Conservation (phyloP, 2,113 vertebrate genomes). For the Sinosuthora webbiana region DNA sequence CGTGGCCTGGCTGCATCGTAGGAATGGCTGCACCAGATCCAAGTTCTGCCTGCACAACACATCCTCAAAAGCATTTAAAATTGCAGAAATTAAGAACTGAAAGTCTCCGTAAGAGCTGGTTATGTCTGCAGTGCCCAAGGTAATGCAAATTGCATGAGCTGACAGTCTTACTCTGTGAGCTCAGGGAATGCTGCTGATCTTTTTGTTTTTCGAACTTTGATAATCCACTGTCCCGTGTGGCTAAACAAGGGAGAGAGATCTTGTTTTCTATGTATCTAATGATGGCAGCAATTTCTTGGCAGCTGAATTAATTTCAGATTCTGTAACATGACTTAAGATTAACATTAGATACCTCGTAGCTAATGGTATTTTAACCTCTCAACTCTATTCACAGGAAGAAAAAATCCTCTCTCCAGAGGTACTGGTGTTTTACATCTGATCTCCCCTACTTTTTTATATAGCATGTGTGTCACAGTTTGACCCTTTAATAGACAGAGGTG, state of each 20-base stretch:
- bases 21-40: fast-evolving
- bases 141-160: conserved; percentile 14
- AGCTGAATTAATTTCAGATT: background rate
- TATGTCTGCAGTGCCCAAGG: background rate
- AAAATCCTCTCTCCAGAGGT: background rate
- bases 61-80: background rate
- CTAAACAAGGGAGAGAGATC: background rate
- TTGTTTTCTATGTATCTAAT: background rate
- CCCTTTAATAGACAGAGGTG: background rate
- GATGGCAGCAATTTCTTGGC: background rate
- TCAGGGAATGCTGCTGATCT: background rate
- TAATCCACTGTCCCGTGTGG: background rate
- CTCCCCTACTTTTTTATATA: background rate
- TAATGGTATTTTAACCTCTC: background rate
- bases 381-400: background rate
- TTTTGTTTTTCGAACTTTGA: background rate
- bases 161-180: background rate
- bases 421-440: background rate
- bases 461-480: background rate
- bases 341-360: background rate
- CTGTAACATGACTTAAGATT: background rate
- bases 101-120: background rate
- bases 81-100: background rate
- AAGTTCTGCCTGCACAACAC: background rate
- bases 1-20: fast-evolving